Base-by-base conservation (phyloP, 2,113 vertebrate genomes). In the Octodon degus region DNA sequence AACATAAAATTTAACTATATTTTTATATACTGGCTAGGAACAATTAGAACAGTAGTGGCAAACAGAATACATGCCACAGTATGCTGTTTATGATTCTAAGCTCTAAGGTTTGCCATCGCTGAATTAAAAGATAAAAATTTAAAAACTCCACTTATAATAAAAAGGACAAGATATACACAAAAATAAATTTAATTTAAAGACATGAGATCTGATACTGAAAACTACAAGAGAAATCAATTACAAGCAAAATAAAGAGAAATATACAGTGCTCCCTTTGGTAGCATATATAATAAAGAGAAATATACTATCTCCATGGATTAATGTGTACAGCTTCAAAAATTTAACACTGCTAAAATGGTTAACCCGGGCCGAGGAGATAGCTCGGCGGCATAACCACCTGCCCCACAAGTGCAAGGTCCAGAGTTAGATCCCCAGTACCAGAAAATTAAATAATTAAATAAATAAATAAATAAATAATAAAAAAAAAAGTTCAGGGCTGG, bases 101-200 rank as follows among this genome's bases (percentile, higher is more conserved):
- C 67, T 34, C 67, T 60, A 68, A 68, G 32, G 68, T 70, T 70
- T 32, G 16, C 6, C 68, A 70, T n/a, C 7, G 19, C 16, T n/a
- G 68, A 70, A 72, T 90, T 19, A 86, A 50, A 58, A 55, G 50
- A 86, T 25, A 79, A 94, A 83, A 92, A n/a, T 34, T 32, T 81
- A 34, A 1, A 12, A 80, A 81, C 9, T 47, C 14, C n/a, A 68
- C 13, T 60, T 81, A 93, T 3, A 95, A 82, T 65, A 87, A 81
- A 88, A 96, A 87, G 27, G 27, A 68, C 34, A 68, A 82, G 53
- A 68, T 12, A 47, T 43, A 88, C 19, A 62, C 53, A 83, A 62
- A 60, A 68, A 77, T 92, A 92, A 92, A 92, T 53, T 90, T 67
- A 81, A 60, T n/a, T 43, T 43, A 43, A 90, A 67, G 20, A 74